Evolutionary conservation across 2,888 invertebrate species (phyloP).

Genomic region (Torymus texanus): DNA sequence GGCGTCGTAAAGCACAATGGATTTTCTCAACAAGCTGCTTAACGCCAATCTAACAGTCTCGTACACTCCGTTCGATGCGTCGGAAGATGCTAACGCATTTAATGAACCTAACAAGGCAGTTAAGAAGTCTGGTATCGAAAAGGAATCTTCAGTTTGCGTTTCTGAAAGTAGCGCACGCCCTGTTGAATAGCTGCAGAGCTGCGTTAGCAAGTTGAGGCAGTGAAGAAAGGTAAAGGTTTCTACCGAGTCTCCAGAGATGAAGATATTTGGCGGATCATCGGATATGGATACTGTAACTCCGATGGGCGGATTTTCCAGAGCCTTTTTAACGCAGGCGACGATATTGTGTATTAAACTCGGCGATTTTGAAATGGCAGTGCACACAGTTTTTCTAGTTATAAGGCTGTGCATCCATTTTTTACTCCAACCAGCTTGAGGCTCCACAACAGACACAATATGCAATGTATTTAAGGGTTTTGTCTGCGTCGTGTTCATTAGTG

Average conservation of each 20-base stretch:
- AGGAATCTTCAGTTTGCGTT: slow-evolving; percentile 60
- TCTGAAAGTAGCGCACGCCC: slow-evolving; percentile 67
- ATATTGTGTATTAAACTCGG: slow-evolving; percentile 66
- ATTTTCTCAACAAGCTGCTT: slow-evolving; percentile 64
- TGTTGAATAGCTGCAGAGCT: slow-evolving; percentile 65
- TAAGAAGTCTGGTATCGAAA: slow-evolving; percentile 65
- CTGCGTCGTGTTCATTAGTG: slow-evolving; percentile 57
- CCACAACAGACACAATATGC: slow-evolving; percentile 68
- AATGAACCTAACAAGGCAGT: slow-evolving; percentile 63
- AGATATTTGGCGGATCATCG: slow-evolving; percentile 68
- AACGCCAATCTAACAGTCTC: slow-evolving; percentile 65
- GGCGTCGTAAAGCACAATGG: slow-evolving; percentile 63
- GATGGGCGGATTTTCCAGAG: slow-evolving; percentile 62
- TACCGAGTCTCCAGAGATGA: slow-evolving; percentile 69
- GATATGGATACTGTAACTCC: slow-evolving; percentile 62
- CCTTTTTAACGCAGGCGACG: slow-evolving; percentile 60
- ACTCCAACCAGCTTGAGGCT: slow-evolving; percentile 70
- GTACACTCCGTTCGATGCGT: slow-evolving; percentile 66
- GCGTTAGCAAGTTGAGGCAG: slow-evolving; percentile 68
- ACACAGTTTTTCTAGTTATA: slow-evolving; percentile 65
- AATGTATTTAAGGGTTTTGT: slow-evolving; percentile 64
- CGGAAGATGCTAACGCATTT: slow-evolving; percentile 64
- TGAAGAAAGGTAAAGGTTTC: slow-evolving; percentile 70
- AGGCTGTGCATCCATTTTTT: slow-evolving; percentile 69
- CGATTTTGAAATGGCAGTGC: slow-evolving; percentile 65